phyloP scores from a whole-genome alignment of 2,113 vertebrate species.

The Phylloscopus trochilus region DNA sequence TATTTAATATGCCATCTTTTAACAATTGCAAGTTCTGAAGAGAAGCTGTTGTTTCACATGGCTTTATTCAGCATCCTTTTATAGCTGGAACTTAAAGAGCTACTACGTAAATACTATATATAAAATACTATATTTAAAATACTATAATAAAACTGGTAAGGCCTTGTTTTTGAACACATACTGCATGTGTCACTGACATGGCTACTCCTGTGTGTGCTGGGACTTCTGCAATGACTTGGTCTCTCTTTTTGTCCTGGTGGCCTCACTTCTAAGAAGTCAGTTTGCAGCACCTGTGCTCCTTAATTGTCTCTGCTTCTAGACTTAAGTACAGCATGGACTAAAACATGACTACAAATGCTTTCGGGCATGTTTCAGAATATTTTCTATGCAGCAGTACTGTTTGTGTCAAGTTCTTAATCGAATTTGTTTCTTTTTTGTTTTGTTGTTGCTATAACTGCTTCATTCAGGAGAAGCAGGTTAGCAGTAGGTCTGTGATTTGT shows the following conservation, averaged over 20 bases:
- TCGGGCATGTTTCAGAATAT: background rate
- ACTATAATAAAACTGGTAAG: background rate
- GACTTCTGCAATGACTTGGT: background rate
- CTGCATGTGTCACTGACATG: rapidly evolving
- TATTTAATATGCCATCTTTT: background rate
- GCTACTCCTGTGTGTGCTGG: rapidly evolving
- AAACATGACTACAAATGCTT: background rate
- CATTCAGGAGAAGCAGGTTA: background rate
- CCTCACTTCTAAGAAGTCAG: background rate
- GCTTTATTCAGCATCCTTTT: background rate
- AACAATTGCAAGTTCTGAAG: background rate
- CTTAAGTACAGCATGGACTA: background rate
- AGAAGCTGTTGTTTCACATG: background rate
- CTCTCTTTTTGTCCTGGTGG: background rate
- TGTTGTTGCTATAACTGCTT: background rate
- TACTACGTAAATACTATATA: too few species aligned
- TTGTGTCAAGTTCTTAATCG: background rate
- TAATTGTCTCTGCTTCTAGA: background rate
- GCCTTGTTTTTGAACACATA: background rate
- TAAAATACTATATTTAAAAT: too few species aligned
- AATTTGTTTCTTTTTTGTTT: background rate
- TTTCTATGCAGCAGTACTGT: background rate
- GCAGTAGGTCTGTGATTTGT: background rate
- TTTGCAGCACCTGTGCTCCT: background rate
- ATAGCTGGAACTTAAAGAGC: background rate